Conservation (phyloP, 2,797 vertebrate species). For the Anisognathus igniventris region DNA sequence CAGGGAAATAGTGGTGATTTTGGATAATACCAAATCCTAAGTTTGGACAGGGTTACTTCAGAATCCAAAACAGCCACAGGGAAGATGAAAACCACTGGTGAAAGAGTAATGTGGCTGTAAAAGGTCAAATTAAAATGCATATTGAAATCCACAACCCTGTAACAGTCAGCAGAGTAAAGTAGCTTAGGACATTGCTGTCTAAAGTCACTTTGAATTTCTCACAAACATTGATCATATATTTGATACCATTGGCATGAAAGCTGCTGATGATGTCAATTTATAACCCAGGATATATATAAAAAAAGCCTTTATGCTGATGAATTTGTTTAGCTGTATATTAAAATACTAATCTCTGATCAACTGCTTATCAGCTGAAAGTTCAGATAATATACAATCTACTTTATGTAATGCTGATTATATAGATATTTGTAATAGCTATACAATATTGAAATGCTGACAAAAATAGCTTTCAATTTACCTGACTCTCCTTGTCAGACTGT, state of each 20-base stretch:
- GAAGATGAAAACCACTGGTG: not conserved
- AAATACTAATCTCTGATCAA: constrained; percentile 21
- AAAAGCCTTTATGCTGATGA: not conserved
- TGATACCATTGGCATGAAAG: not conserved
- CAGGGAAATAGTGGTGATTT: not conserved
- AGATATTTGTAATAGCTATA: not conserved
- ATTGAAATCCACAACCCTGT: not conserved
- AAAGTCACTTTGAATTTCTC: constrained; percentile 39
- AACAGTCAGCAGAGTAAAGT: not conserved
- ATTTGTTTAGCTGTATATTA: not conserved
- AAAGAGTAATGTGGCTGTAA: not conserved
- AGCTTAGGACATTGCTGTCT: not conserved
- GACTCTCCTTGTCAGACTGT: constrained; percentile 33
- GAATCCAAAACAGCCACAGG: not conserved
- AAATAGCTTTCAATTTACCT: constrained; percentile 39
- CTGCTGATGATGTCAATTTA: not conserved
- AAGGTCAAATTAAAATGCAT: constrained; percentile 21
- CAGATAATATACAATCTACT: not conserved
- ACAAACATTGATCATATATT: not conserved
- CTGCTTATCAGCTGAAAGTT: not conserved
- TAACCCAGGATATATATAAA: not conserved
- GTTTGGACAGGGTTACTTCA: not conserved
- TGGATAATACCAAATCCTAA: not conserved
- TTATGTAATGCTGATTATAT: not conserved
- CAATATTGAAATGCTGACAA: constrained; percentile 2